phyloP scores from a whole-genome alignment of 2,888 invertebrate species.

The Rhorus exstirpatorius region DNA sequence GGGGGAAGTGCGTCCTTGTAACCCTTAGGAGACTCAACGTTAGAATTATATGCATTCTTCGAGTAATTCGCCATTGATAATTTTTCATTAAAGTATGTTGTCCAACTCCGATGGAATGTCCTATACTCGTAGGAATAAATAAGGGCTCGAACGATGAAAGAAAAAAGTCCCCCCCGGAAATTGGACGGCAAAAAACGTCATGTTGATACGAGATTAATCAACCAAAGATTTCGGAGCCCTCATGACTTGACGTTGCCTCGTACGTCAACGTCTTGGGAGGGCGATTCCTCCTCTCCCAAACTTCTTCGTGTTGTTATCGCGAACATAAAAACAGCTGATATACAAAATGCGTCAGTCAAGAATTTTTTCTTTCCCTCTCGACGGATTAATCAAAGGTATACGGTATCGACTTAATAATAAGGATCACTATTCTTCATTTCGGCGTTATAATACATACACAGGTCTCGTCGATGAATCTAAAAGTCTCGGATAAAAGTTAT shows the following conservation, averaged over 20 bases:
- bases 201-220: constrained; percentile 53
- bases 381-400: constrained; percentile 48
- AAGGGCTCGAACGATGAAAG: background rate
- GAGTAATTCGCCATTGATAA: too few relatives aligned
- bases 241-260: background rate
- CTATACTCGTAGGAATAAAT: too few relatives aligned
- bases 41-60: too few relatives aligned
- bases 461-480: constrained; percentile 28
- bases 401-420: constrained; percentile 19
- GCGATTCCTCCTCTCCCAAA: background rate
- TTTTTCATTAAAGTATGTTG: too few relatives aligned
- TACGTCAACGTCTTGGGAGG: constrained; percentile 10
- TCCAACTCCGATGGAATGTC: too few relatives aligned
- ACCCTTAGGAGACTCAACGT: too few relatives aligned
- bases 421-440: background rate
- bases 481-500: constrained; percentile 22
- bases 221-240: constrained; percentile 34
- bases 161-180: constrained; percentile 10
- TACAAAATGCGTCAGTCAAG: constrained; percentile 24
- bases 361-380: constrained; percentile 21
- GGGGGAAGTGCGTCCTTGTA: too few relatives aligned
- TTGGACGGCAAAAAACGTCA: constrained; percentile 25
- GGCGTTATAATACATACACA: constrained; percentile 2
- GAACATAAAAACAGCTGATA: constrained; percentile 28
- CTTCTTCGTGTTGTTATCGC: constrained; percentile 29